These are phyloP conservation scores for Archips xylosteana DNA, from an alignment of 2,888 invertebrate genomes.

Conservation along the genomic window DNA sequence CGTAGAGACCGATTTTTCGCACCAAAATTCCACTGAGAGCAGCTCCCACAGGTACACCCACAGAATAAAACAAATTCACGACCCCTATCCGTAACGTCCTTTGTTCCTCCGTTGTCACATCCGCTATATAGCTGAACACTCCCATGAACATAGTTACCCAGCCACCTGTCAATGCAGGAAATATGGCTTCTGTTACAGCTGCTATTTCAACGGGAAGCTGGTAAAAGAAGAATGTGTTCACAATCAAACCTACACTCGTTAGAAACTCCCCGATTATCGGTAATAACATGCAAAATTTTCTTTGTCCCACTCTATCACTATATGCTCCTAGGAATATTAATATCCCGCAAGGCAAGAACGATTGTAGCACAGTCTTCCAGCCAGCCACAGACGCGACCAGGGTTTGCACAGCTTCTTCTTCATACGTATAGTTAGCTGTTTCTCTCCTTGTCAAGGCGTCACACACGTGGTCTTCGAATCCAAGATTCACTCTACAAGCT, in stretches of 20 bases:
- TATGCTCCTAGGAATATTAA: slow-evolving; percentile 94
- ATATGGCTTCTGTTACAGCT: slow-evolving; percentile 92
- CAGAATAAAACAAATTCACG: slow-evolving; percentile 94
- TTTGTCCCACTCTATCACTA: slow-evolving; percentile 88
- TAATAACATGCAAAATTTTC: slow-evolving; percentile 93
- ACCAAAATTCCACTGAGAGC: slow-evolving; percentile 93
- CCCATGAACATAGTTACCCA: slow-evolving; percentile 97
- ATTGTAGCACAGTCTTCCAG: slow-evolving; percentile 94
- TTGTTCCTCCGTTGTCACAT: slow-evolving; percentile 93
- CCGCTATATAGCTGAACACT: slow-evolving; percentile 95
- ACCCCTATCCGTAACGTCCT: slow-evolving; percentile 94
- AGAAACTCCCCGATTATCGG: slow-evolving; percentile 93
- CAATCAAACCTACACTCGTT: slow-evolving; percentile 91
- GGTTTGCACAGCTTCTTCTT: slow-evolving; percentile 89
- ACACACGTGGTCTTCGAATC: slow-evolving; percentile 90
- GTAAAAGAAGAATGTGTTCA: slow-evolving; percentile 92
- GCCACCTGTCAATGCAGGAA: slow-evolving; percentile 93
- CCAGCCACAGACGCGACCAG: slow-evolving; percentile 93
- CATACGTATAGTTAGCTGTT: slow-evolving; percentile 86
- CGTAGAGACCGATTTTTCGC: slow-evolving; percentile 92
- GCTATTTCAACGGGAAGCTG: slow-evolving; percentile 93
- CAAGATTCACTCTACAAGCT: slow-evolving; percentile 93
- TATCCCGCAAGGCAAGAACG: slow-evolving; percentile 91
- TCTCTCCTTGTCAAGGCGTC: slow-evolving; percentile 91
- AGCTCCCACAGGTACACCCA: slow-evolving; percentile 96